phyloP scores from a whole-genome alignment of 2,888 invertebrate species.

The Stenodema calcarata region DNA sequence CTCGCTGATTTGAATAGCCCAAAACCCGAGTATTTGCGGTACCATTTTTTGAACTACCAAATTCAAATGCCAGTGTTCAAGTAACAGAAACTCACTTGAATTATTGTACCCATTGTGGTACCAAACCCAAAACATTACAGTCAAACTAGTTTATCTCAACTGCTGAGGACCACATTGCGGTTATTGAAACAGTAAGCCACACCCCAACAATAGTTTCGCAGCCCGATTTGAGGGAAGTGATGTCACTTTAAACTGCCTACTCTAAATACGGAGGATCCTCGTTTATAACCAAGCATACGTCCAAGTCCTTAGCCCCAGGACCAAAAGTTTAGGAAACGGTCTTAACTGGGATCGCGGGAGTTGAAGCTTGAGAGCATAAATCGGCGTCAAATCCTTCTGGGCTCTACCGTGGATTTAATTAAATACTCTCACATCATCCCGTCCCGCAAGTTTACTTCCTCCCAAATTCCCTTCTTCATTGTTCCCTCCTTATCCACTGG shows the following conservation, averaged over 20 bases:
- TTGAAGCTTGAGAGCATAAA: constrained; percentile 16
- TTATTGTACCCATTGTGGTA: too few relatives aligned
- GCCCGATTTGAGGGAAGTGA: neutral
- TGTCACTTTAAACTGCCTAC: neutral
- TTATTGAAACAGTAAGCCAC: too few relatives aligned
- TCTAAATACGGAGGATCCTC: neutral
- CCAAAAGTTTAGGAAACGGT: neutral
- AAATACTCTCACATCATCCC: constrained; percentile 29
- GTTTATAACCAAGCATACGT: neutral
- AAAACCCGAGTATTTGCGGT: too few relatives aligned
- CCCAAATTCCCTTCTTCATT: neutral
- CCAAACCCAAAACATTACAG: too few relatives aligned
- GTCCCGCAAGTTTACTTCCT: neutral
- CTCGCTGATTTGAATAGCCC: too few relatives aligned
- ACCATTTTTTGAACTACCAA: too few relatives aligned
- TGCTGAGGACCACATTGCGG: too few relatives aligned
- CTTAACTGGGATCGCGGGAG: neutral
- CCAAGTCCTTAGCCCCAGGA: neutral
- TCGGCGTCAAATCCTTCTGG: neutral
- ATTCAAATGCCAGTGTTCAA: too few relatives aligned
- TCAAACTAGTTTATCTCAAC: too few relatives aligned
- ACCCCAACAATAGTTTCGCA: too few relatives aligned
- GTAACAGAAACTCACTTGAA: too few relatives aligned
- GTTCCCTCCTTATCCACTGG: neutral
- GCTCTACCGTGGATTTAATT: constrained; percentile 44